Evolutionary conservation across 2,797 vertebrate genomes (phyloP), one percentile per base, ranked within the genome.

Genomic region (Mormyrus hasselquistii): DNA sequence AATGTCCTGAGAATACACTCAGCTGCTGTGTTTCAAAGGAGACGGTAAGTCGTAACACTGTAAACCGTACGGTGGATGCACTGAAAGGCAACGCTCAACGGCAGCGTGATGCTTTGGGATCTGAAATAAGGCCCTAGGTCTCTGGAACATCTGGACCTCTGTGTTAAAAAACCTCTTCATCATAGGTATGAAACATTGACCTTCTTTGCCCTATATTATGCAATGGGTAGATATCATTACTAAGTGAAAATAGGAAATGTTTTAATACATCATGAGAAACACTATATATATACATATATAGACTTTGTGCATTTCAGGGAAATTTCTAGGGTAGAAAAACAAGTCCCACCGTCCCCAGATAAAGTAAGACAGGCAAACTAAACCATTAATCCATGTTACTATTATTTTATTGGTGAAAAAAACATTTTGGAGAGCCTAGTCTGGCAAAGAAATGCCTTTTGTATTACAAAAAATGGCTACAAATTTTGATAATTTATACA

Each of bases 401-500:
- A 96, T 97, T 93, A 95, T 95, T 97, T 98, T 97, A 97, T 98
- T 98, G 96, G 96, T 96, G 95, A 93, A 95, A 93, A 95, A 94
- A 96, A 97, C 96, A 95, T 91, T 94, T 94, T 94, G 93, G 95
- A 95, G 96, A 95, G 92, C 95, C 93, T 95, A 95, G 95, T 96
- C 97, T 96, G 97, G 96, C 96, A 98, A 96, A 96, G 95, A 95
- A 95, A 96, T 96, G 94, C 94, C 95, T 96, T 92, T 93, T 93
- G 94, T 95, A 94, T 97, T 97, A 98, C 96, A 98, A 98, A 97
- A 95, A 93, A 97, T 97, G 93, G 94, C 97, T 99, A 99, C 97
- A 99, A 98, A 98, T 98, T 95, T 95, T 92, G 95, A 98, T 98
- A 96, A 98, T 99, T 99, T 98, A 98, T 99, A 99, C 97, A 99